A percentile compares a stretch with the other conserved stretches of the same genome.
These are phyloP conservation scores for Mystacornis crossleyi DNA, from an alignment of 2,113 vertebrate genomes.

Conservation along the genomic window DNA sequence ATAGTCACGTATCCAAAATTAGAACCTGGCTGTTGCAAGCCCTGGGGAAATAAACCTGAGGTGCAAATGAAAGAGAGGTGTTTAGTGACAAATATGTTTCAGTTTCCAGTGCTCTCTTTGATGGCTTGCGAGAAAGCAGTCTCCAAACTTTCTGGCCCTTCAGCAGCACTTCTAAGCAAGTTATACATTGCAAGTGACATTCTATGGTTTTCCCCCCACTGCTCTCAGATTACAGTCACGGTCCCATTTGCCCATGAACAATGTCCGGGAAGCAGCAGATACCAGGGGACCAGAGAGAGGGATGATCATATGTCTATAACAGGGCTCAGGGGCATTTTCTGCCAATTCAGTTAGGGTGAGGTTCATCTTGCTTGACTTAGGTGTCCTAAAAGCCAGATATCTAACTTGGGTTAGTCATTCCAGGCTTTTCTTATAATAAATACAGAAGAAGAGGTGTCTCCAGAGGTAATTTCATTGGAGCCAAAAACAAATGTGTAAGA, in stretches of 20 bases:
- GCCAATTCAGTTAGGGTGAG: not conserved
- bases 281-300: not conserved
- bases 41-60: constrained; percentile 54
- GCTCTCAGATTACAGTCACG: not conserved
- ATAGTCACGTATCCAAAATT: constrained; percentile 48
- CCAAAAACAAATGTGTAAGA: not conserved
- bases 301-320: not conserved
- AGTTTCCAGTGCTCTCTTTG: not conserved
- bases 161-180: not conserved
- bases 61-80: constrained; percentile 41
- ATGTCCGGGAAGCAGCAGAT: not conserved
- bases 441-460: not conserved
- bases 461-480: not conserved
- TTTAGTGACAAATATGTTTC: not conserved
- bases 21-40: not conserved
- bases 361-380: not conserved
- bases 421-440: not conserved
- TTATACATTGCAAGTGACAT: not conserved
- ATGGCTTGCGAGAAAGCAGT: not conserved
- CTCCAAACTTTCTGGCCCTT: not conserved
- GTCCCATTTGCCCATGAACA: not conserved
- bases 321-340: not conserved
- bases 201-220: not conserved
- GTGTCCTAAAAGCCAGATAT: not conserved
- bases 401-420: not conserved